Base-by-base conservation (phyloP, 2,888 invertebrate genomes). In the Eudemis profundana region DNA sequence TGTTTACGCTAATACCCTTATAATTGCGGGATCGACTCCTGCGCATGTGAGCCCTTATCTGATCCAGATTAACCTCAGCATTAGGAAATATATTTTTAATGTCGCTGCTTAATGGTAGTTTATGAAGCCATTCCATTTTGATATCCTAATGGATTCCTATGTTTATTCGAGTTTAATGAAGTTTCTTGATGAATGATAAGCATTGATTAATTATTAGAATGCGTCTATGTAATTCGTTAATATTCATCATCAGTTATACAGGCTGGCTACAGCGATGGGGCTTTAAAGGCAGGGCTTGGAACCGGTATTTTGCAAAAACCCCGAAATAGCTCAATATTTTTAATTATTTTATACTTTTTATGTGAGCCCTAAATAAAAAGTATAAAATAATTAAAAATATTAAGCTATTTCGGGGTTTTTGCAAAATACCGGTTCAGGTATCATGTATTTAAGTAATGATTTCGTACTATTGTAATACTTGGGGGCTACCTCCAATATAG, bases 1-100 rank as follows among this genome's bases (percentile, higher is more conserved):
- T 88, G 69, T 90, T 84, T 90, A 87, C 83, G 75, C 86, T 92
- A 92, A 92, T 92, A 86, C 84, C 85, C 89, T 90, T 90, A 91
- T 92, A 91, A 92, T 92, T 89, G 88, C 85, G 81, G 87, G 84
- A n/a, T n/a, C n/a, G n/a, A 89, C 78, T 79, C 73, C 76, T 77
- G 76, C 77, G 78, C 82, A 81, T 82, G 86, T 84, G 83, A 81
- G 70, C 69, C 78, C 86, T 87, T 89, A 90, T 90, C 90, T 77
- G 87, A 88, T 88, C 77, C 72, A 68, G 74, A 74, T 75, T 72
- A 78, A 76, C 74, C 77, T 75, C 71, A 69, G 72, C 85, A 85
- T 85, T 85, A 85, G 80, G 82, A 71, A 69, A 83, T 83, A 81
- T 77, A 72, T 74, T 81, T 79, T 59, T 81, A 82, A 84, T 82